Evolutionary conservation across 2,888 invertebrate genomes (phyloP), one percentile per base, ranked within the genome.

Genomic region (Crepidodera aurea): DNA sequence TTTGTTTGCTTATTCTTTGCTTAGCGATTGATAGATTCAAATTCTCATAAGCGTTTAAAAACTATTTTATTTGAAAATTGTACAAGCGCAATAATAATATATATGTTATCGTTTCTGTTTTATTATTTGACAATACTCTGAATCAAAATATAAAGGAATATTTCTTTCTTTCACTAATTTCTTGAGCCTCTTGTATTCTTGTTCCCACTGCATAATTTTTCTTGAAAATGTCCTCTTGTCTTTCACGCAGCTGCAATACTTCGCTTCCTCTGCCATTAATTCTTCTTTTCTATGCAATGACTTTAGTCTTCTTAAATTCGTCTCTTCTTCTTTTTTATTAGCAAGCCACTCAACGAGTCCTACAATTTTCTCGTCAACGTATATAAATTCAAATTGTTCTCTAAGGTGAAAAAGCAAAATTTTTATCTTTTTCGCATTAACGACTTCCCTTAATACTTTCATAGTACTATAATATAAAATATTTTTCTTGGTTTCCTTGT

Each of bases 81-180:
- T n/a, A n/a, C n/a, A n/a, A n/a, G n/a, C n/a, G n/a, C n/a, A n/a
- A n/a, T n/a, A n/a, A n/a, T n/a, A n/a, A n/a, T n/a, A n/a, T n/a
- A n/a, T n/a, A n/a, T n/a, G n/a, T n/a, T n/a, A n/a, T n/a, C n/a
- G n/a, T n/a, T n/a, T n/a, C n/a, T n/a, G n/a, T n/a, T n/a, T n/a
- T n/a, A n/a, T 37, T 10, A 51, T 27, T 40, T 56, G 53, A 62
- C 70, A 72, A 67, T 70, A 75, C 29, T 71, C 67, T 1, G 74
- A 74, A 8, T 60, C 27, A 65, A 75, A 75, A 61, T 74, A 75
- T 0, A 40, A n/a, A 2, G 71, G 70, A 55, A 72, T 55, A 6
- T 55, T 40, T 12, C 46, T 64, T 4, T 66, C 59, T 25, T 62
- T 51, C 12, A 74, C 64, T 10, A 69, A 53, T 46, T 59, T 32